Evolutionary conservation across 2,797 vertebrate species (phyloP).

Genomic region (Melanogrammus aeglefinus): DNA sequence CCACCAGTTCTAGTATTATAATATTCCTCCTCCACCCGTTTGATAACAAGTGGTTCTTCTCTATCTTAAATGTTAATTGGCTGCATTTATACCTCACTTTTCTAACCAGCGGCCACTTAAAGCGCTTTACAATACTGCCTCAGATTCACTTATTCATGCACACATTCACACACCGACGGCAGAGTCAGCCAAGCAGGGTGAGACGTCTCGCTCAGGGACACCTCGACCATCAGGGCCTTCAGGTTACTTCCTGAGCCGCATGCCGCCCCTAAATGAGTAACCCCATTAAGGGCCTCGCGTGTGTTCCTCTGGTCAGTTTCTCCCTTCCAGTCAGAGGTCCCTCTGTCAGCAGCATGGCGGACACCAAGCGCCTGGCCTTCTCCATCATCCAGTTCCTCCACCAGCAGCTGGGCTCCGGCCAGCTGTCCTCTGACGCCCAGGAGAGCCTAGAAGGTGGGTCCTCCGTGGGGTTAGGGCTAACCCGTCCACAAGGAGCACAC

Average conservation of each 20-base stretch:
- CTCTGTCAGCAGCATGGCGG: conserved; percentile 78
- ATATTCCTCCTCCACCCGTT: background rate
- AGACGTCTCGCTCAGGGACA: too few relatives aligned
- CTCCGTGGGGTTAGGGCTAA: background rate
- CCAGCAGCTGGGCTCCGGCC: conserved; percentile 82
- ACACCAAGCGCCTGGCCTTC: conserved; percentile 87
- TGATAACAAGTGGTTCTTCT: background rate
- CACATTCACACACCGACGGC: too few relatives aligned
- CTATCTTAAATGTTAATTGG: background rate
- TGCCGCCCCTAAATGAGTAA: too few relatives aligned
- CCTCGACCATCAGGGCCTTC: too few relatives aligned
- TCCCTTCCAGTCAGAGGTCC: conserved; percentile 41
- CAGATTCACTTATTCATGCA: too few relatives aligned
- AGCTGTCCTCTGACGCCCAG: conserved; percentile 84
- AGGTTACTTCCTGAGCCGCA: too few relatives aligned
- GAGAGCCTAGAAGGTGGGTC: conserved; percentile 91
- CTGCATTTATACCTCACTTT: too few relatives aligned
- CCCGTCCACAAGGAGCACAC: background rate
- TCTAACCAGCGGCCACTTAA: too few relatives aligned
- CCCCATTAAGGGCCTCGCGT: too few relatives aligned
- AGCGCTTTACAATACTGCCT: too few relatives aligned
- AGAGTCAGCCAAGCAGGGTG: too few relatives aligned
- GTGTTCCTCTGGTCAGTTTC: background rate
- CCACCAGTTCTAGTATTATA: background rate
- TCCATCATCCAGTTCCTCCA: conserved; percentile 94